Percentiles rank a stretch among this genome's conserved stretches.
phyloP scores from a whole-genome alignment of 2,797 vertebrate species.

The Halcyon chelicuti region DNA sequence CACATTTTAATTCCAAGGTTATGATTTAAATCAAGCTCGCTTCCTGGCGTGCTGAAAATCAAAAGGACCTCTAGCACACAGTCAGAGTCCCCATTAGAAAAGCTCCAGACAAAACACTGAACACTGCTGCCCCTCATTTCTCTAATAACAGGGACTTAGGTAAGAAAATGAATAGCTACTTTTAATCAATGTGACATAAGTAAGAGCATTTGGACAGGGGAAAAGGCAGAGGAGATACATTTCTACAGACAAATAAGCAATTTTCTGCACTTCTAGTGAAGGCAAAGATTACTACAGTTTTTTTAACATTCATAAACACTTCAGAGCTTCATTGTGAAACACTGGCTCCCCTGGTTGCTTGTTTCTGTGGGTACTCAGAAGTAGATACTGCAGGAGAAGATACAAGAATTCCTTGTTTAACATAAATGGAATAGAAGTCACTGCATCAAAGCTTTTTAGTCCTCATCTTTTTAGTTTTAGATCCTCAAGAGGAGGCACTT shows the following conservation, averaged over 20 bases:
- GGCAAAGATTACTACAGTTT: neutral
- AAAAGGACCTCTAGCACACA: neutral
- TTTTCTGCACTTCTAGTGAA: neutral
- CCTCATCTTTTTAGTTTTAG: neutral
- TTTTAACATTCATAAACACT: neutral
- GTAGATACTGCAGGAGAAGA: neutral
- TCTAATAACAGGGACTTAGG: neutral
- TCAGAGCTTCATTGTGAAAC: neutral
- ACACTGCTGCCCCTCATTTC: neutral
- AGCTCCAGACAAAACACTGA: neutral
- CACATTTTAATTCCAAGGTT: neutral
- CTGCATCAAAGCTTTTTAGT: neutral
- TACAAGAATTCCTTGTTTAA: neutral
- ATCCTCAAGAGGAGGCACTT: neutral
- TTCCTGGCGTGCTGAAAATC: slow-evolving; percentile 17
- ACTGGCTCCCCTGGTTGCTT: neutral
- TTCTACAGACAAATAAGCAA: neutral
- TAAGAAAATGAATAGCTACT: neutral
- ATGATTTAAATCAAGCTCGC: neutral
- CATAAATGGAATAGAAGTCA: neutral
- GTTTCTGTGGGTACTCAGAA: neutral
- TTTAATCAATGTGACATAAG: neutral
- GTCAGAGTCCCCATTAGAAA: slow-evolving; percentile 2
- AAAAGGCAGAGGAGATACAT: neutral
- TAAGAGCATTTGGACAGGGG: neutral